Evolutionary conservation across 23 tunicate species (phyloP).

Genomic region (Ascidia mentula): DNA sequence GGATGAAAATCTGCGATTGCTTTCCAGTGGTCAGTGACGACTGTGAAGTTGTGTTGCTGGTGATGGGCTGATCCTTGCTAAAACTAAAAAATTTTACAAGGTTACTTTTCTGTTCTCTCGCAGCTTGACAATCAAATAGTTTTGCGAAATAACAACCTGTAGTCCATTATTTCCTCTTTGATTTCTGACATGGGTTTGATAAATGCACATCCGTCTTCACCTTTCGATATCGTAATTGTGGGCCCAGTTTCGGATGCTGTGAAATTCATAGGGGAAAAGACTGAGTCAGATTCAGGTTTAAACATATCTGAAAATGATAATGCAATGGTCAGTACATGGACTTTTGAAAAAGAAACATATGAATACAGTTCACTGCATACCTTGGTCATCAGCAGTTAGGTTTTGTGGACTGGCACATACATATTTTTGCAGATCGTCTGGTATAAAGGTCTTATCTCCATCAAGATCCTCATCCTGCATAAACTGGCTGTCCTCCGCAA

Average conservation of each 20-base stretch:
- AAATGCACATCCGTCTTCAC: slow-evolving; percentile 42
- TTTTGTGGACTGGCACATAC: background rate
- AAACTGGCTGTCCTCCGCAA: background rate
- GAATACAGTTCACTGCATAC: too few relatives aligned
- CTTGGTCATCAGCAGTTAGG: background rate
- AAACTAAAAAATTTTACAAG: slow-evolving; percentile 19
- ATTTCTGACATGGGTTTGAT: slow-evolving; percentile 14
- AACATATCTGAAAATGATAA: background rate
- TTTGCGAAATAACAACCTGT: slow-evolving; percentile 18
- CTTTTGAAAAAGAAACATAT: too few relatives aligned
- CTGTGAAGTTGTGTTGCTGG: background rate
- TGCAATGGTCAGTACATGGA: too few relatives aligned
- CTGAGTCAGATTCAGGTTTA: slow-evolving; percentile 34
- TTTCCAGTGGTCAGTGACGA: too few relatives aligned
- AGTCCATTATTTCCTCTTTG: slow-evolving; percentile 38
- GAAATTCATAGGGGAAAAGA: slow-evolving; percentile 11
- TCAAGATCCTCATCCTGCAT: background rate
- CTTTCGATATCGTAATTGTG: slow-evolving; percentile 45
- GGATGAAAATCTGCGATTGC: slow-evolving; percentile 16
- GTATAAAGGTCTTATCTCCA: background rate
- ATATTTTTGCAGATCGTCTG: background rate
- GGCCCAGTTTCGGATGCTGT: background rate
- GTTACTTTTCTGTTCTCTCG: background rate
- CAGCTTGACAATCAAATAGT: background rate
- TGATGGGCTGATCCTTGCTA: slow-evolving; percentile 37